Evolutionary conservation across 2,888 invertebrate species (phyloP), one percentile per base, ranked within the genome.

Genomic region (Andrena hattorfiana): DNA sequence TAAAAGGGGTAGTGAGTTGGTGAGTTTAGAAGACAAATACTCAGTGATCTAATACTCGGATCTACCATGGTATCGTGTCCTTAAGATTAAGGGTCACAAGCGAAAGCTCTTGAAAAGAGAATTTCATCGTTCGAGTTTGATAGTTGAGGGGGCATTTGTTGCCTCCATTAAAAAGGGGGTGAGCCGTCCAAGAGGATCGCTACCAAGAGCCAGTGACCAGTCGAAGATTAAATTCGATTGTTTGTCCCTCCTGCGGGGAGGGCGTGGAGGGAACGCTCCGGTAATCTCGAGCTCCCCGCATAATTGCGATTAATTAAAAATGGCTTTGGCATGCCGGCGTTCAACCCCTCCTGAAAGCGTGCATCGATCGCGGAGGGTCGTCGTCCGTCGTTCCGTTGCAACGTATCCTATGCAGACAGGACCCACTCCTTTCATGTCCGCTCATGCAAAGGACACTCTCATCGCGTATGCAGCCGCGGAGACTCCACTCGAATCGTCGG

Each of bases 231-330:
- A 81, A 81, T 69, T 81, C 73, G 49, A 81, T 77, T 77, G 70
- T 77, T 70, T 70, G 51, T 54, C 48, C 48, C 54, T 23, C 13
- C 10, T 7, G 30, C 60, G 13, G 1, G 23, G 35, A 20, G 48
- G 32, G 30, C 63, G 26, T 16, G 13, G 66, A 23, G 30, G 35
- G 49, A 13, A 20, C 48, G 28, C 35, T 1, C 48, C 30, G 75
- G 49, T 80, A 70, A 79, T 77, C 81, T 70, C 66, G 48, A 66
- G 72, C 35, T 54, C 32, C n/a, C 28, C 54, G 77, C 66, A 73
- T 84, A 84, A 84, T 84, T 75, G 68, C 84, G 81, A 90, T 88
- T 90, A 88, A 90, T 90, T 90, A 89, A 90, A 90, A 90, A 89
- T 80, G 80, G 74, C 87, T 89, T 85, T 81, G 83, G 81, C 68